A percentile compares a stretch with the other conserved stretches of the same genome.
Evolutionary conservation across 2,113 vertebrate genomes (phyloP).

Genomic region (Podocnemis expansa): DNA sequence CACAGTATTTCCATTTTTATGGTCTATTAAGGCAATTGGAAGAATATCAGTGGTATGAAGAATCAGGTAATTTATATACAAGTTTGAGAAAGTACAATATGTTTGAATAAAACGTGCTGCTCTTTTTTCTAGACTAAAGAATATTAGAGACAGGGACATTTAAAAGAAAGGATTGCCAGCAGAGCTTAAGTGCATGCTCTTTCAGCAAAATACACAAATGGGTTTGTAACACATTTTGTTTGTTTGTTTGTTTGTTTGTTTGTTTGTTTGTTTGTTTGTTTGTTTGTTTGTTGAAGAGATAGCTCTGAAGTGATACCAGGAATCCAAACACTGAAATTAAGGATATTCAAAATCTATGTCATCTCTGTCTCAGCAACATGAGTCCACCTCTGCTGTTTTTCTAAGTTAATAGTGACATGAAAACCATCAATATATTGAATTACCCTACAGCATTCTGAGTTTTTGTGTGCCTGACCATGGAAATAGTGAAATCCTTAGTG

Average conservation of each 20-base stretch:
- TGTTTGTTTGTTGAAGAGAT: background rate
- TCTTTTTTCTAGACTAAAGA: slow-evolving; percentile 32
- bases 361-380: background rate
- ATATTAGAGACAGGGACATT: slow-evolving; percentile 17
- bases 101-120: slow-evolving; percentile 39
- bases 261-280: too few relatives aligned
- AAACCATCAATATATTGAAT: background rate
- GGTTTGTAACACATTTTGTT: background rate
- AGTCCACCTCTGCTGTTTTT: background rate
- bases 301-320: background rate
- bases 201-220: background rate
- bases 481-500: slow-evolving; percentile 13
- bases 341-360: background rate
- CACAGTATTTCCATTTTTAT: slow-evolving; percentile 79
- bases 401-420: background rate
- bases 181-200: background rate
- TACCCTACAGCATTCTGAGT: background rate
- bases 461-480: background rate
- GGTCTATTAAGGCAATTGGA: slow-evolving; percentile 79
- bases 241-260: too few relatives aligned
- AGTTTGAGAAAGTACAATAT: slow-evolving; percentile 72
- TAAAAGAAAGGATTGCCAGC: background rate
- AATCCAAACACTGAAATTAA: background rate
- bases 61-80: slow-evolving; percentile 75
- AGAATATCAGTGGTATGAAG: slow-evolving; percentile 73